A percentile compares a stretch with the other conserved stretches of the same genome.
Conservation (phyloP, 2,888 invertebrate species). For the Taenaris catops region DNA sequence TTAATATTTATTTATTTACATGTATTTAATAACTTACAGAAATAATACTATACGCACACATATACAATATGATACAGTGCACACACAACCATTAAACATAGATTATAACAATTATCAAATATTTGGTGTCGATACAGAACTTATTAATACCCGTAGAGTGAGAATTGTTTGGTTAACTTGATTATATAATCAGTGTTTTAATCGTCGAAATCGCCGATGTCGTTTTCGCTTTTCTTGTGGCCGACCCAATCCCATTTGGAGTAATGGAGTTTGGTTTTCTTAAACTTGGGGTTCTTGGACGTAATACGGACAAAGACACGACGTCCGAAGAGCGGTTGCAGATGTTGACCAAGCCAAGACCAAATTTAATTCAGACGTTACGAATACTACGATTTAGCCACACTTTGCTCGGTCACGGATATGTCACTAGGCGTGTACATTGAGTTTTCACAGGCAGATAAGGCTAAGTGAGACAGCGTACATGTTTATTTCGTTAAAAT, state of each 20-base stretch:
- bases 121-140: conserved; percentile 41
- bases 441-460: no score
- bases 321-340: conserved; percentile 84
- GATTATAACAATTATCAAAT: conserved; percentile 28
- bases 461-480: no score
- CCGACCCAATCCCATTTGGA: conserved; percentile 83
- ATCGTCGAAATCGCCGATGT: conserved; percentile 67
- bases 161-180: conserved; percentile 29
- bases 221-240: conserved; percentile 71
- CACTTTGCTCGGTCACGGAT: no score
- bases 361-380: no score
- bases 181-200: conserved; percentile 28
- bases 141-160: conserved; percentile 43
- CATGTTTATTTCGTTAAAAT: no score
- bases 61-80: conserved; percentile 44
- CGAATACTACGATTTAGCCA: no score
- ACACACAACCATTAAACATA: conserved; percentile 44
- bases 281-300: conserved; percentile 76
- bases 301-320: conserved; percentile 83
- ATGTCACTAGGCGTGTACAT: no score
- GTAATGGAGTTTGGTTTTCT: conserved; percentile 78
- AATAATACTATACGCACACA: conserved; percentile 42
- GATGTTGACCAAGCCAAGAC: no score
- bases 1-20: conserved; percentile 36
- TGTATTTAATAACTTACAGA: conserved; percentile 45